These are phyloP conservation scores for Paracanthobrama guichenoti DNA, from an alignment of 2,113 vertebrate species.

Conservation along the genomic window DNA sequence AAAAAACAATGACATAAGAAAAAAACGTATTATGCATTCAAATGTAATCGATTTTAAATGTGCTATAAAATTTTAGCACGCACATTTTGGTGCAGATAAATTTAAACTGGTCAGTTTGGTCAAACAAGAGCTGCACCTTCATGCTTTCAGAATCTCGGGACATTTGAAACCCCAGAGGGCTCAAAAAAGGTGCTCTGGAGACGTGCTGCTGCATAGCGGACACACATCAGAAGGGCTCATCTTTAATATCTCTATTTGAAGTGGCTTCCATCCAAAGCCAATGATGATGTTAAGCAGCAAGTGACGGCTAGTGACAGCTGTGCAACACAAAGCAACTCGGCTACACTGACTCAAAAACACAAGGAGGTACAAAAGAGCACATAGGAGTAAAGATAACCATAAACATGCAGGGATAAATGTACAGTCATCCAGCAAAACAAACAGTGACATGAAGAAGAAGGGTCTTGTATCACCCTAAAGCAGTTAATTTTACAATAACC, in stretches of 20 bases:
- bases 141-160: neutral
- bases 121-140: neutral
- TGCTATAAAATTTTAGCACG: neutral
- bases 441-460: neutral
- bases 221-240: neutral
- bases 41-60: neutral
- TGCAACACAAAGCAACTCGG: neutral
- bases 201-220: neutral
- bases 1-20: neutral
- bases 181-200: neutral
- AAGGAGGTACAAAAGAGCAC: neutral
- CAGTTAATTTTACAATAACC: neutral
- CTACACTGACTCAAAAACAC: neutral
- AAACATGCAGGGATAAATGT: neutral
- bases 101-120: neutral
- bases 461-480: neutral
- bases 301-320: too few species aligned
- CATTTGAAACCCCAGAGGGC: neutral
- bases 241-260: slow-evolving; percentile 14
- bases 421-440: neutral
- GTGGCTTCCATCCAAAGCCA: neutral
- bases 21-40: neutral
- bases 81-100: neutral
- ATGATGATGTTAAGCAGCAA: neutral
- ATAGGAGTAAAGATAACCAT: neutral